Evolutionary conservation across 2,113 vertebrate genomes (phyloP).

Genomic region (Sula dactylatra): DNA sequence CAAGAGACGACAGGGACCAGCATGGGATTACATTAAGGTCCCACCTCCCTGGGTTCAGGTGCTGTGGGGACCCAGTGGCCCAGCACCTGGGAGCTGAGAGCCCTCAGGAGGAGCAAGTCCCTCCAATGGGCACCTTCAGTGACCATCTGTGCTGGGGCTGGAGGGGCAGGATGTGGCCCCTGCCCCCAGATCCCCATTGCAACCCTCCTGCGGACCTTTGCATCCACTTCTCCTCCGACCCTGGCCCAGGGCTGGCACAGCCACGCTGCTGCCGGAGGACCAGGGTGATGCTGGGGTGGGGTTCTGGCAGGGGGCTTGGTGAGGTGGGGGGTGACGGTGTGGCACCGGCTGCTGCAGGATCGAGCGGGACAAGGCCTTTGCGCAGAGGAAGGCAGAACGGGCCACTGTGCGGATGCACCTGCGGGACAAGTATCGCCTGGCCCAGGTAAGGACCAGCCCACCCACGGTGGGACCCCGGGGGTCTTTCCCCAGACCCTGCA

Average conservation of each 20-base stretch:
- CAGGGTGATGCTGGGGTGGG: fast-evolving
- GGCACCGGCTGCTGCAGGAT: slow-evolving; percentile 52
- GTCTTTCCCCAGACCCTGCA: neutral
- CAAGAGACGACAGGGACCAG: neutral
- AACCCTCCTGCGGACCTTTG: neutral
- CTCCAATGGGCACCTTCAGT: fast-evolving
- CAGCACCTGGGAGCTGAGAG: neutral
- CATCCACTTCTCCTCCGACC: neutral
- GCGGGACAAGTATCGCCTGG: slow-evolving; percentile 75
- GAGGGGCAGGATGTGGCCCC: neutral
- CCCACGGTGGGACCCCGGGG: fast-evolving
- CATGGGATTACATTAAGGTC: neutral
- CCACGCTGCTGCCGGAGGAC: neutral
- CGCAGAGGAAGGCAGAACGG: slow-evolving; percentile 73
- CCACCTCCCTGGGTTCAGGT: neutral
- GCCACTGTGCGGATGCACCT: slow-evolving; percentile 72
- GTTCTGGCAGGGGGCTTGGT: neutral
- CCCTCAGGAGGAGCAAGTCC: neutral
- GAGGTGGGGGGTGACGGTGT: fast-evolving
- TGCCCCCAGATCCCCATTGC: neutral
- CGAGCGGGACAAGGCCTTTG: slow-evolving; percentile 75
- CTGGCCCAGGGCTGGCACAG: neutral
- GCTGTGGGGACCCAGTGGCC: neutral
- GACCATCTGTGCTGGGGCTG: neutral
- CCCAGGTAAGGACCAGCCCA: slow-evolving; percentile 56